phyloP scores from a whole-genome alignment of 2,113 vertebrate genomes.

The Isurus oxyrinchus region DNA sequence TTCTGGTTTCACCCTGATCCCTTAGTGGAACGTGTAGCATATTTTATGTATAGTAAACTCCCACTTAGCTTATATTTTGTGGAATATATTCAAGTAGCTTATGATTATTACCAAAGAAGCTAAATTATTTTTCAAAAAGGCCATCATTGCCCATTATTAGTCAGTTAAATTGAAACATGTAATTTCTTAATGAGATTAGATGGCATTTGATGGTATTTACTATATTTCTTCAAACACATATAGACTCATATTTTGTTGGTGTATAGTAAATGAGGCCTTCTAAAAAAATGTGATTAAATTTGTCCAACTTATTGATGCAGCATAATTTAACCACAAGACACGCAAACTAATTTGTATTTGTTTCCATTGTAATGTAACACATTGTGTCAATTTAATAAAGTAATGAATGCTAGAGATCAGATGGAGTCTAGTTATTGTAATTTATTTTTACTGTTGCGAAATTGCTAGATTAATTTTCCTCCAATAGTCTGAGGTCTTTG shows the following conservation, averaged over 20 bases:
- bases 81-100: constrained; percentile 16
- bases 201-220: background rate
- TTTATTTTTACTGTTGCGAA: background rate
- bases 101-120: constrained; percentile 27
- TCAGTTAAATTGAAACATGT: background rate
- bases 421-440: background rate
- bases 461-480: background rate
- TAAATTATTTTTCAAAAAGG: constrained; percentile 26
- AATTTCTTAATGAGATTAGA: background rate
- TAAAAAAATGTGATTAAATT: background rate
- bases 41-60: background rate
- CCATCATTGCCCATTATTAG: background rate
- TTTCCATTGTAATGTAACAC: constrained; percentile 30
- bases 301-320: background rate
- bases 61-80: constrained; percentile 27
- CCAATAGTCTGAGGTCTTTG: background rate
- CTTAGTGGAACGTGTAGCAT: background rate
- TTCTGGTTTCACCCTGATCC: background rate
- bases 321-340: background rate
- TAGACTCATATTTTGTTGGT: background rate
- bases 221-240: background rate
- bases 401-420: background rate
- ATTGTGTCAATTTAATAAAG: constrained; percentile 28
- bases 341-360: constrained; percentile 27
- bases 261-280: constrained; percentile 3